Conservation (phyloP, 53 echinoderm and acorn worm genomes). For the Holothuria leucospilota region DNA sequence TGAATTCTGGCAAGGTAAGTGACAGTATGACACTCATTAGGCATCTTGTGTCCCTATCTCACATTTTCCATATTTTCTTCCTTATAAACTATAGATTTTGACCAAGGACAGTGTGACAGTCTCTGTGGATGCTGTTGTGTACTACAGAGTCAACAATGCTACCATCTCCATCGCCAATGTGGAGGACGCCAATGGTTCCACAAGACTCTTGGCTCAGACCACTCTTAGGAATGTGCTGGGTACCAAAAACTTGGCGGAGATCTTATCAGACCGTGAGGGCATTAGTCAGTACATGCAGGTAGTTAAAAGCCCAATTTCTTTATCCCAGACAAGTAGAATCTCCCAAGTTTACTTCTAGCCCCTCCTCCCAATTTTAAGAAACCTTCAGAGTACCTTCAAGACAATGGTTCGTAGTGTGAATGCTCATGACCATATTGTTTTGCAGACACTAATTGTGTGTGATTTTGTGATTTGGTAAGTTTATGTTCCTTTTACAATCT, state of each 20-base stretch:
- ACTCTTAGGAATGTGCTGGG: constrained; percentile 96
- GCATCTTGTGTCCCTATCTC: not conserved
- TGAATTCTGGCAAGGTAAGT: too few species aligned
- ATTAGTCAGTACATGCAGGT: constrained; percentile 94
- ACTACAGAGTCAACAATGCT: constrained; percentile 93
- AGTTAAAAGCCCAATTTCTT: not conserved
- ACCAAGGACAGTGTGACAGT: constrained; percentile 94
- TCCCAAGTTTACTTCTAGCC: too few species aligned
- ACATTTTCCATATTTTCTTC: not conserved
- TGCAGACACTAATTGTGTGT: too few species aligned
- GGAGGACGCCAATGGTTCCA: constrained; percentile 91
- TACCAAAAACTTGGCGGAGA: constrained; percentile 93
- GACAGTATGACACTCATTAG: too few species aligned
- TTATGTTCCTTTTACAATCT: too few species aligned
- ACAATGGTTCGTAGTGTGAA: too few species aligned
- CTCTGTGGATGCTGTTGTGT: constrained; percentile 96
- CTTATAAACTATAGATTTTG: constrained; percentile 62
- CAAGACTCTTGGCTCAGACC: constrained; percentile 94
- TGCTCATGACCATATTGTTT: too few species aligned
- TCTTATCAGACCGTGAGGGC: constrained; percentile 83
- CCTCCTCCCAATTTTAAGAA: too few species aligned
- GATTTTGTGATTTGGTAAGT: too few species aligned
- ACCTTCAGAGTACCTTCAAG: too few species aligned
- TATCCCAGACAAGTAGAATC: not conserved
- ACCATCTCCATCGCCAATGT: constrained; percentile 95